These are phyloP conservation scores for Hippopotamyrus pictus DNA, from an alignment of 2,797 vertebrate species.

Conservation along the genomic window DNA sequence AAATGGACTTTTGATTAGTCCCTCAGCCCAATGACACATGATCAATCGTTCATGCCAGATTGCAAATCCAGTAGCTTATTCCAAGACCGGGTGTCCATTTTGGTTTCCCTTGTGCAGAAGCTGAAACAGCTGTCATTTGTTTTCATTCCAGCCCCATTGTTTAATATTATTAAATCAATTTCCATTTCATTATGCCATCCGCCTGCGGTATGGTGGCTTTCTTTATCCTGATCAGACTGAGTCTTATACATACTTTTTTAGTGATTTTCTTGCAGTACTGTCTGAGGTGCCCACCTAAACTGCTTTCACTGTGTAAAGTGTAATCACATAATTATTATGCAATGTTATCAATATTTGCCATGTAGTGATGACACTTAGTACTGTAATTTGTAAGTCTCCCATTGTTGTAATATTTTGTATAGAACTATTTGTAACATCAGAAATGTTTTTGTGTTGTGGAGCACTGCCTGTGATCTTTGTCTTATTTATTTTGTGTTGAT, in stretches of 20 bases:
- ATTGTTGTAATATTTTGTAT: not conserved
- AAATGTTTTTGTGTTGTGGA: not conserved
- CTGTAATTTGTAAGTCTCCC: not conserved
- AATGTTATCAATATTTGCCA: not conserved
- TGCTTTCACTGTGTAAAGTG: not conserved
- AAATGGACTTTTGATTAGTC: not conserved
- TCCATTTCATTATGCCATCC: not conserved
- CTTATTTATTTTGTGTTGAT: not conserved
- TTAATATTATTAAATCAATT: not conserved
- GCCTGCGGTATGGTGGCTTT: not conserved
- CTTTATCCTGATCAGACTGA: not conserved
- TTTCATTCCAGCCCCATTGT: not conserved
- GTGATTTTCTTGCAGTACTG: not conserved
- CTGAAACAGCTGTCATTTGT: not conserved
- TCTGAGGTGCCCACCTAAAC: not conserved
- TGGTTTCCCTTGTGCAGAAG: not conserved
- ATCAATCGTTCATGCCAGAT: not conserved
- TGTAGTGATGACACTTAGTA: not conserved
- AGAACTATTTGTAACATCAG: not conserved
- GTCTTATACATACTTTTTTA: not conserved
- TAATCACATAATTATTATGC: not conserved
- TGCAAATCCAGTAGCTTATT: not conserved
- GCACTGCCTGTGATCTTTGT: not conserved
- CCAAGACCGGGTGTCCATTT: not conserved
- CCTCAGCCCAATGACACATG: not conserved